Base-by-base conservation (phyloP, 2,113 vertebrate species). In the Pteropus alecto region DNA sequence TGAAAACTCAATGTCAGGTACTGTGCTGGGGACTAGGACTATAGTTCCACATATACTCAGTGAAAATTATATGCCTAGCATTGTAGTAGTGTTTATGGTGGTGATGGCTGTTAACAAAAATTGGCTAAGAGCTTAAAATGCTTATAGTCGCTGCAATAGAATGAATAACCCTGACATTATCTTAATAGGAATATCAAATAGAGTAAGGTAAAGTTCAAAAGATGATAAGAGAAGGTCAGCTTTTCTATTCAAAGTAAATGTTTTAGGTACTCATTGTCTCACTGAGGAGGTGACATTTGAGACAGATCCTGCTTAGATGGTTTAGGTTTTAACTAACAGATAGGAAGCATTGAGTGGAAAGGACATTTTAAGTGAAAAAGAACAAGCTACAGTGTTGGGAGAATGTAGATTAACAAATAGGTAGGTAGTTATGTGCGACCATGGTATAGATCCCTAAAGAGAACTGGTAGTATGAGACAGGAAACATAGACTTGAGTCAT, bases 151-250 rank as follows among this genome's bases (percentile, higher is more conserved):
- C 0, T 61, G 22, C 63, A 30, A 21, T 91, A 61, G 56, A 82
- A 71, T 90, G 28, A 95, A 48, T 73, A 60, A 71, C 43, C 35
- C 35, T 38, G 30, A 7, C 70, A 14, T 90, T 90, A 67, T 87
- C 56, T 56, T 54, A 81, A 60, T n/a, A 94, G 60, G 7, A 90
- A 6, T 90, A 86, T 33, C 65, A 46, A 86, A 26, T 79, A 90
- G 58, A 89, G 41, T 87, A 87, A 74, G 65, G 16, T 89, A 54
- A 91, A 93, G 13, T 90, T 97, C n/a, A 78, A 76, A 95, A 85
- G 30, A 26, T 87, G 24, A 35, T 60, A 43, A 41, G 89, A 85
- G 26, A n/a, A 71, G 19, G 5, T 14, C 68, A 3, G 43, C 6
- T 70, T 96, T 95, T 77, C 5, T 48, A 56, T 77, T 95, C 48